A percentile compares a stretch with the other conserved stretches of the same genome.
These are phyloP conservation scores for Seira musarum DNA, from an alignment of 2,888 invertebrate genomes.

Conservation along the genomic window DNA sequence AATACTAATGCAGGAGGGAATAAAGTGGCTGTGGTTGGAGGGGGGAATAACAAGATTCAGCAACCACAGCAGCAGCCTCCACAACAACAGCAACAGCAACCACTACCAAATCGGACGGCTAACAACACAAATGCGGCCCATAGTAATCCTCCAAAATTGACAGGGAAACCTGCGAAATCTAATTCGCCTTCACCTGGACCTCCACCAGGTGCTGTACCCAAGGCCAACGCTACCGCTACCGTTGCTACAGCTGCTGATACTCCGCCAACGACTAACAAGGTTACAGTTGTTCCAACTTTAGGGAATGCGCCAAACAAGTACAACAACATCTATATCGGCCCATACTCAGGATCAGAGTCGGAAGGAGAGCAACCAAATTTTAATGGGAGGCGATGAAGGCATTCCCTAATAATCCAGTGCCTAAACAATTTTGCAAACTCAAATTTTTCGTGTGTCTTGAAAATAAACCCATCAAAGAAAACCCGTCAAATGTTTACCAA, in stretches of 20 bases:
- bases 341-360: constrained; percentile 60
- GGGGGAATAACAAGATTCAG: background rate
- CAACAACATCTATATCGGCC: constrained; percentile 66
- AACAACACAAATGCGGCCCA: too few species aligned
- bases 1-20: background rate
- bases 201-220: background rate
- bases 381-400: too few species aligned
- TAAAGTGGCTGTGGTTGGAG: background rate
- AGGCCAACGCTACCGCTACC: background rate
- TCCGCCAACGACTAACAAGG: background rate
- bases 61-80: background rate
- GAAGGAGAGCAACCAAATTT: constrained; percentile 38
- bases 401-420: too few species aligned
- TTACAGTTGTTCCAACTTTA: constrained; percentile 20
- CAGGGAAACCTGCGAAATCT: background rate
- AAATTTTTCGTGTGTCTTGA: too few species aligned
- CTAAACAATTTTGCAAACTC: too few species aligned
- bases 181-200: background rate
- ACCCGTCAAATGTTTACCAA: too few species aligned
- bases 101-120: too few species aligned
- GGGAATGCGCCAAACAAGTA: constrained; percentile 31
- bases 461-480: too few species aligned
- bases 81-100: too few species aligned
- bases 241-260: background rate
- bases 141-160: background rate